Base-by-base conservation (phyloP, 1,140 invertebrate genomes). In the Eupristina koningsbergeri region DNA sequence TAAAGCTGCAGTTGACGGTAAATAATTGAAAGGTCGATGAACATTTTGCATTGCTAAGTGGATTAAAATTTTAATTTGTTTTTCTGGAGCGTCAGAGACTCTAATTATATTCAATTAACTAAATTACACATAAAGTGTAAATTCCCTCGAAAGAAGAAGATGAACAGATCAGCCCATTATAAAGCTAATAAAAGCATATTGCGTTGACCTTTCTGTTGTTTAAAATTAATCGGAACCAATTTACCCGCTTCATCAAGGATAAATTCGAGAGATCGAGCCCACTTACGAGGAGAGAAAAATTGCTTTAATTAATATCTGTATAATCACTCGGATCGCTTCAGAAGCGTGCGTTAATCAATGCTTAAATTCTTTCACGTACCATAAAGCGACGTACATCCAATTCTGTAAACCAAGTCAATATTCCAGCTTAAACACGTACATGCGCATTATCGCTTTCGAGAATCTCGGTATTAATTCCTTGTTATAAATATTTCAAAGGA, bases 211-310 rank as follows among this genome's bases (percentile, higher is more conserved):
- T 53, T 73, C 64, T 41, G 63, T 76, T 83, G 81, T 83, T 83
- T 83, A 78, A 83, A 83, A 83, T 83, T 83, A 83, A 83, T 83
- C 75, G 81, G 53, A 83, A 83, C 63, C 81, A 83, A 83, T 83
- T 78, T 78, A 36, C 75, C 61, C 58, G 17, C n/a, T 47, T 83
- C 81, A 83, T 83, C 81, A 83, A 83, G 81, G 81, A 83, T 83
- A 71, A 78, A 82, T 82, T 82, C 61, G 58, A 64, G 71, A 75
- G 53, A 81, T 74, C 79, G 39, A 39, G 41, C 22, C 79, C 81
- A 83, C 74, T 83, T 83, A 53, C 76, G 61, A 50, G 8, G n/a
- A 26, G 45, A 78, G 75, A 84, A 84, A 84, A 84, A 84, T 84
- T 84, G 76, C 67, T 50, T 74, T 76, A 64, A 84, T 84, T 79